phyloP scores from a whole-genome alignment of 1,140 invertebrate genomes.

The Dolichoris vasculosae region DNA sequence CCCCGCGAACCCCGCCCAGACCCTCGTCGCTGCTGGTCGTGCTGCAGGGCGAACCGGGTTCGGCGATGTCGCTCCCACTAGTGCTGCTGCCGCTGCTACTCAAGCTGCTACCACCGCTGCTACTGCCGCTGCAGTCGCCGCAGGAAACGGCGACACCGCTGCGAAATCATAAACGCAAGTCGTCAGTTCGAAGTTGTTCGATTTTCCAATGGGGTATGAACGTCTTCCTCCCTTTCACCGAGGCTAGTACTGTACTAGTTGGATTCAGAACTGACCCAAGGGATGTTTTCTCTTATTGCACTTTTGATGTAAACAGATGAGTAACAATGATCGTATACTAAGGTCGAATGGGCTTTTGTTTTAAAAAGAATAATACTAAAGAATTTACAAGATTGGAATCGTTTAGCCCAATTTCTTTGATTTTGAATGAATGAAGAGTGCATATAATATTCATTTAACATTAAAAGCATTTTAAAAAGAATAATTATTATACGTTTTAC shows the following conservation, averaged over 20 bases:
- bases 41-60: constrained; percentile 87
- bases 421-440: background rate
- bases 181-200: background rate
- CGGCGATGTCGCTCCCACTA: constrained; percentile 84
- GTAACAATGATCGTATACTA: too few species aligned
- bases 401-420: background rate
- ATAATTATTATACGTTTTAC: too few species aligned
- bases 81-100: constrained; percentile 76
- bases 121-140: constrained; percentile 80
- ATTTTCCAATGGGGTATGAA: background rate
- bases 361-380: background rate
- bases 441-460: too few species aligned
- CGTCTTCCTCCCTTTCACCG: background rate
- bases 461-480: too few species aligned
- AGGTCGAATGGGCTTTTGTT: background rate
- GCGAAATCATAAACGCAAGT: constrained; percentile 60
- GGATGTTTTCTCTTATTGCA: too few species aligned
- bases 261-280: too few species aligned
- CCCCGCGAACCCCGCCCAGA: constrained; percentile 71
- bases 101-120: constrained; percentile 82
- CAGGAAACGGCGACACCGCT: constrained; percentile 83
- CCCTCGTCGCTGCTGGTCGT: constrained; percentile 74
- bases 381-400: background rate
- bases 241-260: too few species aligned
- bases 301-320: too few species aligned